phyloP scores from a whole-genome alignment of 1,140 invertebrate genomes.

The Marisa cornuarietis region DNA sequence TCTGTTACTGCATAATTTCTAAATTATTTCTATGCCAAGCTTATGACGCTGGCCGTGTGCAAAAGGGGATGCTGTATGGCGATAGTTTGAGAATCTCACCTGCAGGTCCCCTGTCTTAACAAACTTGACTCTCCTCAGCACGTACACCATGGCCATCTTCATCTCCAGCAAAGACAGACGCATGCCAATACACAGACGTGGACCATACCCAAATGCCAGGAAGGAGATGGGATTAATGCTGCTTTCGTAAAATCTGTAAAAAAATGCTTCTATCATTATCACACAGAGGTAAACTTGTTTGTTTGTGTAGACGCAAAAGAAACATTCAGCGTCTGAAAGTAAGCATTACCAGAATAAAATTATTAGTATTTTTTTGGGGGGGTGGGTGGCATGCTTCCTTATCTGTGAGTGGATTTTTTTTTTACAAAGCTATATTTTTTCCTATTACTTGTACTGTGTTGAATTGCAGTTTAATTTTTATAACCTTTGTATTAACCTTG shows the following conservation, averaged over 20 bases:
- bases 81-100: not conserved
- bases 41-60: too few species aligned
- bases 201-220: conserved; percentile 53
- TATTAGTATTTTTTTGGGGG: not conserved
- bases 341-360: too few species aligned
- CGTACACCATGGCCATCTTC: conserved; percentile 48
- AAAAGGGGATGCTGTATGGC: too few species aligned
- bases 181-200: conserved; percentile 56
- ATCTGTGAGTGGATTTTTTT: not conserved
- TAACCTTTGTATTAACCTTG: conserved; percentile 69
- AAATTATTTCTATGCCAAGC: too few species aligned
- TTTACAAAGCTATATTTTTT: not conserved
- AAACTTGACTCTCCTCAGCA: conserved; percentile 36
- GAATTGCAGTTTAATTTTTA: not conserved
- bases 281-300: not conserved
- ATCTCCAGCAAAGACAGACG: conserved; percentile 54
- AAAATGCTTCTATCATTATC: not conserved
- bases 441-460: not conserved
- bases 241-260: not conserved
- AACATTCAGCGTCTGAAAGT: not conserved
- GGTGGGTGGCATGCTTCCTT: not conserved
- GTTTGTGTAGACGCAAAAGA: not conserved
- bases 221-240: conserved; percentile 26
- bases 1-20: too few species aligned
- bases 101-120: not conserved